Evolutionary conservation across 2,113 vertebrate genomes (phyloP), one percentile per base, ranked within the genome.

Genomic region (Callipepla squamata): DNA sequence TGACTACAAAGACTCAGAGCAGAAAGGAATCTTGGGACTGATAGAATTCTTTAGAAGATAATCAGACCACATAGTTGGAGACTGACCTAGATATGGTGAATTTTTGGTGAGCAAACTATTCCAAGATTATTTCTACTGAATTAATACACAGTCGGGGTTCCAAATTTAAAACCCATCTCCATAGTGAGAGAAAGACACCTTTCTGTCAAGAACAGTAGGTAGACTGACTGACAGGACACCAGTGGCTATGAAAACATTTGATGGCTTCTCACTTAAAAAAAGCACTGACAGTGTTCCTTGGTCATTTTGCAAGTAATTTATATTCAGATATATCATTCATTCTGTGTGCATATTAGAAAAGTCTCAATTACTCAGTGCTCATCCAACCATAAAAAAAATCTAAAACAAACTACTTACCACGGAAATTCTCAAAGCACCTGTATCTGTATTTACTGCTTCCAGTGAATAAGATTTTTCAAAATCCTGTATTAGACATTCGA

Each of bases 401-500:
- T 78, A 87, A 67, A 96, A 65, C 26, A 74, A 92, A 85, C 38
- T 87, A 95, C 97, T 98, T 79, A 98, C 97, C 83, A 98, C 97
- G 92, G 92, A 55, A 45, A 90, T 93, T 86, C 84, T 79, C 48
- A 86, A 51, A 45, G 96, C 50, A 73, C 89, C 80, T 63, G 44
- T 40, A 12, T 80, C 61, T 22, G 58, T 78, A 47, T 82, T 91
- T 57, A 65, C 76, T 65, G 53, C 44, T 75, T 36, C 84, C 25
- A 94, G 36, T 34, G 57, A 45, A 61, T 57, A 22, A 16, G 96
- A 34, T 47, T 74, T 95, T 79, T 85, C 97, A 67, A 96, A 97
- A 96, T 98, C 97, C 94, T 82, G 87, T 34, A 98, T 97, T 83
- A 99, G 98, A 51, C 97, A 95, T 68, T 97, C 96, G 97, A 98